Evolutionary conservation across 2,797 vertebrate genomes (phyloP).

Genomic region (Melanotaenia parkinsoni): DNA sequence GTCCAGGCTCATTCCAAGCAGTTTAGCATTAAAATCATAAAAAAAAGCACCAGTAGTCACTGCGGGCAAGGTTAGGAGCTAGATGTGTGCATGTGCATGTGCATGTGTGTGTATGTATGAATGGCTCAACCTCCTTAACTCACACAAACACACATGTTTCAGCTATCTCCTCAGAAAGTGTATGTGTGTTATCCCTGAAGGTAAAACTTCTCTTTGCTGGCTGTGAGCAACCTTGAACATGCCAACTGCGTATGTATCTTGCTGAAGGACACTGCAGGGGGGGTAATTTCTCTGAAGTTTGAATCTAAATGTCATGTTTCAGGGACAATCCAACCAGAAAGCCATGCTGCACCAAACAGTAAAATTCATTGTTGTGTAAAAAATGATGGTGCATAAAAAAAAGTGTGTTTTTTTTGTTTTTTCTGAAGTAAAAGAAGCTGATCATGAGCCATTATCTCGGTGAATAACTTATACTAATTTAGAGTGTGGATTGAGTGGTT

Average conservation of each 20-base stretch:
- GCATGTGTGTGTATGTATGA: neutral
- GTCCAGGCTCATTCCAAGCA: conserved; percentile 26
- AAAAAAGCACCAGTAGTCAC: conserved; percentile 28
- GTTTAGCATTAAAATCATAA: conserved; percentile 30
- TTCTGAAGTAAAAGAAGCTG: conserved; percentile 2
- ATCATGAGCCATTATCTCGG: conserved; percentile 42
- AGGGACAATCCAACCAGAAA: neutral
- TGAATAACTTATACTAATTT: conserved; percentile 57
- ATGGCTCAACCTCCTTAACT: conserved; percentile 3
- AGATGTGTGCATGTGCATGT: conserved; percentile 4
- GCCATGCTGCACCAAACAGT: neutral
- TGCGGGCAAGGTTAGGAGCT: conserved; percentile 15
- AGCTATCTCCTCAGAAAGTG: conserved; percentile 8
- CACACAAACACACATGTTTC: conserved; percentile 13
- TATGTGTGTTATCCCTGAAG: conserved; percentile 12
- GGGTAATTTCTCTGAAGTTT: neutral
- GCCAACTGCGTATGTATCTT: conserved; percentile 20
- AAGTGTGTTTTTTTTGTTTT: neutral
- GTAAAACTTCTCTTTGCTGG: conserved; percentile 10
- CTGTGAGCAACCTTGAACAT: conserved; percentile 14
- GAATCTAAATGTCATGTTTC: neutral
- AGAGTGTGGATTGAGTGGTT: conserved; percentile 61
- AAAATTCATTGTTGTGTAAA: neutral
- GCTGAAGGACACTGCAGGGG: conserved; percentile 25
- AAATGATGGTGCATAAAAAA: neutral